Evolutionary conservation across 2,113 vertebrate genomes (phyloP), one percentile per base, ranked within the genome.

Genomic region (Carassius gibelio): DNA sequence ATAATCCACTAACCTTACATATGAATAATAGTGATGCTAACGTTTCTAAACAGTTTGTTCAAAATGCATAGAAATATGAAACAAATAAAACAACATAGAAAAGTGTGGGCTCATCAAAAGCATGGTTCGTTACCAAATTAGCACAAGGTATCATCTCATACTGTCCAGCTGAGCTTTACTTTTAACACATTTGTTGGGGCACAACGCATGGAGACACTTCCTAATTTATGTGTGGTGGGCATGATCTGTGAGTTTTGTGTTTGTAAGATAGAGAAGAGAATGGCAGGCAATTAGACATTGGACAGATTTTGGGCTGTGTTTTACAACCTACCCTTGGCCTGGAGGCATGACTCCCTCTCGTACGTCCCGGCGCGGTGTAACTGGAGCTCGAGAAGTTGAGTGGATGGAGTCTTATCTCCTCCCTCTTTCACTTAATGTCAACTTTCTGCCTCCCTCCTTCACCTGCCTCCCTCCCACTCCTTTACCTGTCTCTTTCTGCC

Each of bases 351-450:
- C 62, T 85, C 71, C 81, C 89, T 59, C 81, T 83, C 88, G 85
- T 88, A 59, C 84, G 19, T 85, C 87, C 19, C 85, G 45, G 21
- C 2, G n/a, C 8, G 3, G 86, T 84, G 89, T 88, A 89, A 89
- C 82, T 14, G 61, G 90, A 90, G 87, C 82, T 75, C 50, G 7
- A 34, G 64, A 55, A 34, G 42, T 52, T 7, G 11, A 85, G 83
- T 83, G 88, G 92, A 91, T 89, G 92, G 83, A 87, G 77, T 88
- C 85, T 85, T 80, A 78, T 85, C 88, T 86, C 87, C 91, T 89
- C 90, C 91, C 80, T 91, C 68, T 74, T 93, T 92, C 93, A 90
- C 92, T 91, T 89, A 87, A 86, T 90, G 88, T 93, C 89, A 93
- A 89, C 90, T 86, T 88, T 91, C 89, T 69, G 82, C 81, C 82